Base-by-base conservation (phyloP, 2,113 vertebrate genomes). In the Plestiodon gilberti region DNA sequence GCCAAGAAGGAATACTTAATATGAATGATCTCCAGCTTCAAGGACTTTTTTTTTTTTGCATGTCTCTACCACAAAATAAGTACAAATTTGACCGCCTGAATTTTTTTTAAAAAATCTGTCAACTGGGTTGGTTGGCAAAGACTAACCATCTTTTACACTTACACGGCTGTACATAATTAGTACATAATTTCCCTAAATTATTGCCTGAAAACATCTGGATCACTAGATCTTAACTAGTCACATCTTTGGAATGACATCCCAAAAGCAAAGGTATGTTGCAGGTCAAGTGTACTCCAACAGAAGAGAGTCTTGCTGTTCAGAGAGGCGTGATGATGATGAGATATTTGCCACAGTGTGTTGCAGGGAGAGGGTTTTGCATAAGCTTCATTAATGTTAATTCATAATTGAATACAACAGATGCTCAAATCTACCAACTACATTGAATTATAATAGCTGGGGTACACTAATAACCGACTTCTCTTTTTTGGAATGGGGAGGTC, bases 361-460 rank as follows among this genome's bases (percentile, higher is more conserved):
- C 20, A 8, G 18, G 33, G 76, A 5, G 75, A 5, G 75, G 64
- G 73, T 25, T 79, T 87, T 89, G 65, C 76, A 92, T 89, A 91
- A 35, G 64, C 57, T 91, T 90, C 87, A 79, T 89, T 89, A 89
- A 79, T 61, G 86, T 85, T 88, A 90, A 83, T 1, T 2, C 43
- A 85, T 10, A 91, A 86, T 20, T 86, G 89, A 89, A 62, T 64
- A 48, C 20, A 78, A 0, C 65, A 43, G 90, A 85, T 2, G 13
- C 1, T 57, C 14, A 48, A 65, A 88, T 87, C 87, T 70, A 30
- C 70, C 43, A 91, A 82, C 73, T 3, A 9, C 84, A 55, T 14
- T 78, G 11, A 70, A 84, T 88, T 86, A 52, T 75, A 87, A 20
- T 38, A 65, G 83, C 38, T n/a, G 67, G 48, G 57, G 28, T 85